Percentiles rank a stretch among this genome's conserved stretches.
phyloP scores from a whole-genome alignment of 2,113 vertebrate species.

The Lasiurus borealis region DNA sequence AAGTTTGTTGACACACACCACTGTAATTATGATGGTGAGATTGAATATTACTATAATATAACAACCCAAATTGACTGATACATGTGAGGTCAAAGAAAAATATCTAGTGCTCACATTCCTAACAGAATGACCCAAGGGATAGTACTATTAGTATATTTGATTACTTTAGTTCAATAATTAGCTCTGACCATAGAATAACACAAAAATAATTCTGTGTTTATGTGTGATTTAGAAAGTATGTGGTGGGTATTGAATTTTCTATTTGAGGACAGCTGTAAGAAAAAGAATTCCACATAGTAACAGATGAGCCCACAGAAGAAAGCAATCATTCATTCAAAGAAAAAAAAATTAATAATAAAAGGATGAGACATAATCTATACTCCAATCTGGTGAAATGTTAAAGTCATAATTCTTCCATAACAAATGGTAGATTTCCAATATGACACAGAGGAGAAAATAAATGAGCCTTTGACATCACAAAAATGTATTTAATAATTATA shows the following conservation, averaged over 20 bases:
- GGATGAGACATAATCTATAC: slow-evolving; percentile 50
- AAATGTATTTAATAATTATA: slow-evolving; percentile 50
- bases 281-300: slow-evolving; percentile 61
- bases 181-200: background rate
- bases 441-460: slow-evolving; percentile 65
- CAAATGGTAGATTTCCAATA: slow-evolving; percentile 63
- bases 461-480: background rate
- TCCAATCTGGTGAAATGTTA: slow-evolving; percentile 66
- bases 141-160: background rate
- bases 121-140: background rate
- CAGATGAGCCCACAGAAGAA: slow-evolving; percentile 29
- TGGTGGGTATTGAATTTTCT: slow-evolving; percentile 44
- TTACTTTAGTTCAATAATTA: slow-evolving; percentile 44
- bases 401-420: slow-evolving; percentile 56
- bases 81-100: background rate
- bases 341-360: background rate
- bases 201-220: slow-evolving; percentile 47
- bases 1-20: background rate
- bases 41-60: background rate
- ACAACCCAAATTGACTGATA: background rate
- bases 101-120: background rate
- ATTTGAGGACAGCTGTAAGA: slow-evolving; percentile 52
- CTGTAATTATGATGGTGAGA: background rate
- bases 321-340: slow-evolving; percentile 54
- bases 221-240: slow-evolving; percentile 40